Conservation (phyloP, 1,140 invertebrate species). For the Berghia stephanieae region DNA sequence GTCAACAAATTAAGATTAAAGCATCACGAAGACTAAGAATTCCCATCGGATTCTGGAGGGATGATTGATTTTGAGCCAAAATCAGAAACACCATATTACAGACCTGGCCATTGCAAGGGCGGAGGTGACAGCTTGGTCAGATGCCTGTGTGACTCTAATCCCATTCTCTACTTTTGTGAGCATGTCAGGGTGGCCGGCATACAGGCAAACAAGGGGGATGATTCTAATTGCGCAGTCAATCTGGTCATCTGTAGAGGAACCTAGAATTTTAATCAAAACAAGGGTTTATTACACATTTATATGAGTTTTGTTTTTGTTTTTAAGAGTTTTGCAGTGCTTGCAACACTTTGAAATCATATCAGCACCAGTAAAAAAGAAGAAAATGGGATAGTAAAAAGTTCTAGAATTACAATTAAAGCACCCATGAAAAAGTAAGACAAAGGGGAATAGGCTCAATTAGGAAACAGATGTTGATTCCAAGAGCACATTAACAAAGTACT, state of each 20-base stretch:
- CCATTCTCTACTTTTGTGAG: constrained; percentile 50
- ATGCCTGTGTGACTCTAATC: constrained; percentile 50
- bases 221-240: constrained; percentile 51
- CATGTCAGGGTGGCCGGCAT: constrained; percentile 57
- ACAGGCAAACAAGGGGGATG: constrained; percentile 54
- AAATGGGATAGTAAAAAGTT: too few species aligned
- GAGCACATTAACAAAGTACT: too few species aligned
- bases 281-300: too few species aligned
- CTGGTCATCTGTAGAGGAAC: constrained; percentile 51
- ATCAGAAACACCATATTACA: neutral
- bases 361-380: too few species aligned
- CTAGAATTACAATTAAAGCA: too few species aligned
- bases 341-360: too few species aligned
- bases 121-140: constrained; percentile 42
- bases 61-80: neutral
- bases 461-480: too few species aligned
- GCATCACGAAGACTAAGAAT: neutral
- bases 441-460: too few species aligned
- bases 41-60: neutral
- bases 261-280: constrained; percentile 29
- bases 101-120: constrained; percentile 57
- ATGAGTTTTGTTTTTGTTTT: too few species aligned
- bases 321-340: too few species aligned
- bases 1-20: too few species aligned
- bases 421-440: too few species aligned